A percentile compares a stretch with the other conserved stretches of the same genome.
Evolutionary conservation across 2,113 vertebrate species (phyloP).

Genomic region (Spermophilus dauricus): DNA sequence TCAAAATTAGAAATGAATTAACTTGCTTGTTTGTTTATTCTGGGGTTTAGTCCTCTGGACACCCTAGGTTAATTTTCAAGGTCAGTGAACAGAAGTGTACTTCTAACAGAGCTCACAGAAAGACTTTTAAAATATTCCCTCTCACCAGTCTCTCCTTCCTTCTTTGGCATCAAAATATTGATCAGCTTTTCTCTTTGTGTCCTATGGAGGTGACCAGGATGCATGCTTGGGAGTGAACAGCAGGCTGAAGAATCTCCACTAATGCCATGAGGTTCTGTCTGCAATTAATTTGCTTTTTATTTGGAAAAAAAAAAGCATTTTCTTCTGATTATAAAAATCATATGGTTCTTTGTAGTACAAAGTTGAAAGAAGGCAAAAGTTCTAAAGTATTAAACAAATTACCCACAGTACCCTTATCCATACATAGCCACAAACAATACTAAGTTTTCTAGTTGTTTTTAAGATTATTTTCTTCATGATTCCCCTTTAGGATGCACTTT

Average conservation of each 20-base stretch:
- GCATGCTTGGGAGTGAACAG: background rate
- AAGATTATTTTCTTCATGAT: conserved; percentile 4
- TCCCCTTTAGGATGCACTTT: background rate
- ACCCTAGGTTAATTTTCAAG: conserved; percentile 83
- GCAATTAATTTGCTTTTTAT: conserved; percentile 55
- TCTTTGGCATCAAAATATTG: conserved; percentile 72
- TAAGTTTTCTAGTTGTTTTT: conserved; percentile 49
- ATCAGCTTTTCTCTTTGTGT: conserved; percentile 30
- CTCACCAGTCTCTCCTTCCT: conserved; percentile 14
- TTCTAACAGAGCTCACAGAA: conserved; percentile 67
- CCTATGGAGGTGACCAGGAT: conserved; percentile 39
- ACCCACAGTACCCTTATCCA: background rate
- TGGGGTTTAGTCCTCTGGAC: conserved; percentile 63
- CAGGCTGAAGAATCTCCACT: background rate
- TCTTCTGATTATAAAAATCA: conserved; percentile 31
- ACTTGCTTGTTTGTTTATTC: conserved; percentile 76
- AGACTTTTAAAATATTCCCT: conserved; percentile 63
- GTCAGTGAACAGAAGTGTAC: conserved; percentile 81
- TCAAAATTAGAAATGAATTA: conserved; percentile 73
- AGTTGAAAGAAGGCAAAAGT: conserved; percentile 16
- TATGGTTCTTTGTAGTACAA: background rate
- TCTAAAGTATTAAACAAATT: conserved; percentile 4
- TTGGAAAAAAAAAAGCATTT: background rate
- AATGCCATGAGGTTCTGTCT: background rate
- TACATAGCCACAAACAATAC: background rate